A percentile compares a stretch with the other conserved stretches of the same genome.
Conservation (phyloP, 2,113 vertebrate genomes). For the Crotophaga sulcirostris region DNA sequence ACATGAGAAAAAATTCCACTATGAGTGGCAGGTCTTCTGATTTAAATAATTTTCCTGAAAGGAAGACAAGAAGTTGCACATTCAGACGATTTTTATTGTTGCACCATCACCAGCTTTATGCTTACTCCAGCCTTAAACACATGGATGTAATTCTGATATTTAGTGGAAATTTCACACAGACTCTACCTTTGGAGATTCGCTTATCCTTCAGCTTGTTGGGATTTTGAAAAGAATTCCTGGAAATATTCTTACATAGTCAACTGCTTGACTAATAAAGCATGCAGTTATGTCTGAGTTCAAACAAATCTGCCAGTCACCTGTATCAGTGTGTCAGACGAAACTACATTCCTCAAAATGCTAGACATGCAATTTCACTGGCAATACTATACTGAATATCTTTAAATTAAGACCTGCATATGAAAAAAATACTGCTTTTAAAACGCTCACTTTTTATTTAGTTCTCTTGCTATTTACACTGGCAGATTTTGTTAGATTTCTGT, state of each 20-base stretch:
- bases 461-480: not conserved
- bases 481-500: not conserved
- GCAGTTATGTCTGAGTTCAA: not conserved
- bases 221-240: not conserved
- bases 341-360: not conserved
- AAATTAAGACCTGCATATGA: not conserved
- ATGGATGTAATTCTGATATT: not conserved
- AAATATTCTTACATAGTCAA: not conserved
- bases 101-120: not conserved
- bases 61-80: slow-evolving; percentile 15
- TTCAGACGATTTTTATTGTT: not conserved
- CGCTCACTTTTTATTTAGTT: not conserved
- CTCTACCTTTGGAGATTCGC: not conserved
- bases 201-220: not conserved
- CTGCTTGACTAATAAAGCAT: not conserved
- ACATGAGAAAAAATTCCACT: slow-evolving; percentile 81
- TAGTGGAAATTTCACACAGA: not conserved
- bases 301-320: not conserved
- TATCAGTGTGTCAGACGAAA: not conserved
- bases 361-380: not conserved
- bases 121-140: not conserved
- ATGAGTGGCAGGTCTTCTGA: slow-evolving; percentile 73
- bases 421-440: not conserved
- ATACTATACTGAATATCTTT: not conserved
- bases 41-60: slow-evolving; percentile 81